Evolutionary conservation across 1,140 invertebrate genomes (phyloP), one percentile per base, ranked within the genome.

Genomic region (Drosophila sp.): DNA sequence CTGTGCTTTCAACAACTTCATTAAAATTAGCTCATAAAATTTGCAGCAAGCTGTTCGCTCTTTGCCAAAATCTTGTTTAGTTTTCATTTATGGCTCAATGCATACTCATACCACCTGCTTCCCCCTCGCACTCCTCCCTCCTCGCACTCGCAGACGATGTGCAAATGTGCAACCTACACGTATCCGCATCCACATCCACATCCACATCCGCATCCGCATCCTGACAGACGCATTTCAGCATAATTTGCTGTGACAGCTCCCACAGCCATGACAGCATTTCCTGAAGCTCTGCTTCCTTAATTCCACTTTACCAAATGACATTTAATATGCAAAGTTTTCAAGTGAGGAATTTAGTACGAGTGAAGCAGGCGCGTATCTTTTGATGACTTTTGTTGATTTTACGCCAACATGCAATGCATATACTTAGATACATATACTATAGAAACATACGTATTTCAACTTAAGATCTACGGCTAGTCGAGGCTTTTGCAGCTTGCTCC

Each of bases 21-120:
- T 87, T 87, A 89, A 87, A 87, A 87, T 87, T 87, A 83, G 83
- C 82, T 87, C 82, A 87, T 87, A 76, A 87, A 87, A 89, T 87
- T 87, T 87, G 72, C 82, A 86, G 75, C 54, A 70, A 76, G 62
- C 69, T 76, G 32, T 63, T 32, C 57, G 7, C 62, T 63, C 53
- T 73, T 72, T 63, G 73, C 50, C 58, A 72, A 76, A 87, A 87
- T 87, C 82, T 89, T 87, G 83, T 87, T 87, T 87, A 87, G 82
- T 83, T 87, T 87, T 83, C 82, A 87, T 87, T 89, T 89, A 89
- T 89, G 72, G 76, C 83, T 89, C 79, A 79, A 87, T 89, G 78
- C 76, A 80, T 32, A 7, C 0, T 36, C 18, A 38, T 11, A 38
- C 36, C n/a, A n/a, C n/a, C n/a, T n/a, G n/a, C n/a, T n/a, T n/a